Evolutionary conservation across 2,113 vertebrate species (phyloP), one percentile per base, ranked within the genome.

Genomic region (Hepsetus odoe): DNA sequence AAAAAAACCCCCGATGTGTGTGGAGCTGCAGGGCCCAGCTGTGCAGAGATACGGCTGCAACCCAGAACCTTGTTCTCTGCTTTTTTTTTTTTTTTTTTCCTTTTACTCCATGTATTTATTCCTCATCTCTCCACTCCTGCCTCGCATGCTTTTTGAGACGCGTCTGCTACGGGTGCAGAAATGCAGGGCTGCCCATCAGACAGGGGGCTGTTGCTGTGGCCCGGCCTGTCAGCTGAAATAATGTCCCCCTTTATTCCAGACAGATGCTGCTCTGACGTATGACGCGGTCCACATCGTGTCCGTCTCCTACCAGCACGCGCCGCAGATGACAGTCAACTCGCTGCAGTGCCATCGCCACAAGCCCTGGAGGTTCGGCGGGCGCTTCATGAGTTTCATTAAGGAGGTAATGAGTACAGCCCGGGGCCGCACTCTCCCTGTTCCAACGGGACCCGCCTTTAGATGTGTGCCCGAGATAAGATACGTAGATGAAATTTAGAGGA

Each of bases 301-400:
- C 0, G 96, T 99, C 70, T 99, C 97, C 82, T 99, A 98, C 90
- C 98, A 99, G 90, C 93, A 97, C 7, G 96, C 97, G 0, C 96
- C 97, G 0, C 96, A 97, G 93, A 99, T 99, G 98, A 99, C 97
- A 0, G 98, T 99, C 5, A 99, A 99, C 91, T 99, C 98, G 3
- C 92, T 99, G 88, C 98, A 99, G 90, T 99, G 98, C 87, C 97
- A 99, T 74, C 94, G 98, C 13, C 98, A 99, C 91, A 99, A 99
- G 84, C 97, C 98, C 82, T 99, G 98, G 98, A 92, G 98, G 85
- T 99, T 99, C 2, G 98, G 98, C 0, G 95, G 95, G 0, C 97
- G 97, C 88, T 94, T 94, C 90, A 99, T 99, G 97, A 97, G 94
- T 74, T 98, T 98, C 90, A 99, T 99, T 83, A 99, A 99, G 88